Evolutionary conservation across 2,888 invertebrate species (phyloP), one percentile per base, ranked within the genome.

Genomic region (Fabriciana adippe): DNA sequence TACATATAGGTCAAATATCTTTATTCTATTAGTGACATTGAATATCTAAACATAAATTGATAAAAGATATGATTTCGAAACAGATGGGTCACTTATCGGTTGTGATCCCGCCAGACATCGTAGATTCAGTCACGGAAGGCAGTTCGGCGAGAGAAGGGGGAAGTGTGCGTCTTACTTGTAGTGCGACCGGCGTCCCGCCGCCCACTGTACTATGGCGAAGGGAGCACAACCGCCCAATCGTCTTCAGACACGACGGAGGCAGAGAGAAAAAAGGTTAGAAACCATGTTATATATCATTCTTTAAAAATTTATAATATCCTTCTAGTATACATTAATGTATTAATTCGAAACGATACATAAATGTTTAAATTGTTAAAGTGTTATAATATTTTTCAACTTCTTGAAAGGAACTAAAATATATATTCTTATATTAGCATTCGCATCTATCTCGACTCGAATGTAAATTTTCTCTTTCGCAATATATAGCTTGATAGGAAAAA

Each of bases 71-170:
- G 5, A n/a, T 41, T 68, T 67, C 67, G 51, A 72, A 70, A 48
- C 89, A 97, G 97, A 97, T 96, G 93, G 98, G 97, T 71, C 94
- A 95, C 81, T 93, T 98, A 81, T 96, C 97, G 83, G 97, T 98
- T 73, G 96, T 97, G 71, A 96, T 97, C 78, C 97, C 97, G 14
- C 97, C 97, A 63, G 97, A 97, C 87, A 97, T 97, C 76, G 93
- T 97, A 75, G 96, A 97, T 87, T 95, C 96, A 67, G 95, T 96
- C 75, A 81, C 95, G 45, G 96, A 96, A 78, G 95, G 95, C 57
- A 95, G 96, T 75, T 96, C 97, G 51, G 95, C 96, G 8, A 94
- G 95, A 63, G 97, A 97, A 84, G 96, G 97, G 5, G 97, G 97
- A 47, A 95, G 94, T 70, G 95, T 97, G 70, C 93, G 95, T 68